These are phyloP conservation scores for Galagoides demidoff DNA, from an alignment of 2,797 vertebrate genomes.

Conservation along the genomic window DNA sequence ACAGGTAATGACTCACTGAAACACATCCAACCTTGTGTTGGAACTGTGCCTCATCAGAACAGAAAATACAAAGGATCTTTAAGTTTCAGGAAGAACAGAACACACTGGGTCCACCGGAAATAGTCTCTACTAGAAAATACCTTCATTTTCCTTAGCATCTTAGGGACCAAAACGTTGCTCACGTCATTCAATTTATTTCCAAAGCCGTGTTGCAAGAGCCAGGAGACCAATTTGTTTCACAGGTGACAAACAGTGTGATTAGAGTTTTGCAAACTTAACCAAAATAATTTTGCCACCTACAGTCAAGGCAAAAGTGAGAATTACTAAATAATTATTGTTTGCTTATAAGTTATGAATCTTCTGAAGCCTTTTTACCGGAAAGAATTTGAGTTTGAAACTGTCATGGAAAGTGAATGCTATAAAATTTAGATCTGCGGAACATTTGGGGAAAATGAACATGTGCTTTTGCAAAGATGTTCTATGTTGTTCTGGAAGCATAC, in stretches of 20 bases:
- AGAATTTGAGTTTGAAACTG: not conserved
- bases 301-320: not conserved
- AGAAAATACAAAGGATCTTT: slow-evolving; percentile 65
- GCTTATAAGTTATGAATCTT: not conserved
- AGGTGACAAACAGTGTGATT: not conserved
- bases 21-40: slow-evolving; percentile 60
- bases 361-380: not conserved
- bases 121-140: not conserved
- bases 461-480: not conserved
- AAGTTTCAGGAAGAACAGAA: slow-evolving; percentile 59
- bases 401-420: not conserved
- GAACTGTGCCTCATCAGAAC: slow-evolving; percentile 67
- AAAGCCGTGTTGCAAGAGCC: not conserved
- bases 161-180: not conserved
- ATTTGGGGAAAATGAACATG: not conserved
- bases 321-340: not conserved
- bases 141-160: not conserved
- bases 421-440: not conserved
- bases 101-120: not conserved
- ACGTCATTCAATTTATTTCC: not conserved
- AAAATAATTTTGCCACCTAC: not conserved
- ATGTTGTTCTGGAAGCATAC: not conserved
- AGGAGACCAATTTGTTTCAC: not conserved
- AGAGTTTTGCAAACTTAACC: not conserved
- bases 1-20: slow-evolving; percentile 41